Evolutionary conservation across 2,888 invertebrate species (phyloP).

Genomic region (Drosophila prolongata): DNA sequence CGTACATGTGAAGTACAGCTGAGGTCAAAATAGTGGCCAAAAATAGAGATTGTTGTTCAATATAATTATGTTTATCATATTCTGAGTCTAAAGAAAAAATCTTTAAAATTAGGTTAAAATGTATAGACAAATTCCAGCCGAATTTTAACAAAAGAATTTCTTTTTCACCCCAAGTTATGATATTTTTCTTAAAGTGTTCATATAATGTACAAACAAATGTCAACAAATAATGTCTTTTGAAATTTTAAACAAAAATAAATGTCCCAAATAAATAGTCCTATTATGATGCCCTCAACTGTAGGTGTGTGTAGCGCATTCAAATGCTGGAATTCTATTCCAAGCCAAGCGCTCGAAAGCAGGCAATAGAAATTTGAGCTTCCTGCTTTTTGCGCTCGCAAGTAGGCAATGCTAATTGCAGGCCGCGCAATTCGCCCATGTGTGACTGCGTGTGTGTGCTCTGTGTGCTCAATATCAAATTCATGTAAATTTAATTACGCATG

Average conservation of each 20-base stretch:
- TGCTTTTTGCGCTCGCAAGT: constrained; percentile 48
- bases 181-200: no score
- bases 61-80: no score
- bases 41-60: background rate
- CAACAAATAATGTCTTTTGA: no score
- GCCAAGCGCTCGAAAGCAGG: constrained; percentile 47
- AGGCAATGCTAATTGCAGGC: constrained; percentile 65
- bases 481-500: constrained; percentile 80
- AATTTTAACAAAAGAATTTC: no score
- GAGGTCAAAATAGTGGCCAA: background rate
- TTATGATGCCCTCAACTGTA: background rate
- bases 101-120: no score
- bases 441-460: constrained; percentile 10
- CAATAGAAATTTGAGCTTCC: constrained; percentile 47
- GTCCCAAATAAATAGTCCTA: background rate
- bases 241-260: no score
- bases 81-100: no score
- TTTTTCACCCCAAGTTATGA: no score
- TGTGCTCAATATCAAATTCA: constrained; percentile 76
- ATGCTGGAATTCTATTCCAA: constrained; percentile 7
- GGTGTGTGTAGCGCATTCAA: constrained; percentile 17
- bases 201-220: no score
- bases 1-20: constrained; percentile 2
- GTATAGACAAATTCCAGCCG: no score
- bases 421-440: constrained; percentile 18